Conservation (phyloP, 2,888 invertebrate genomes). For the Cataglyphis albicans region DNA sequence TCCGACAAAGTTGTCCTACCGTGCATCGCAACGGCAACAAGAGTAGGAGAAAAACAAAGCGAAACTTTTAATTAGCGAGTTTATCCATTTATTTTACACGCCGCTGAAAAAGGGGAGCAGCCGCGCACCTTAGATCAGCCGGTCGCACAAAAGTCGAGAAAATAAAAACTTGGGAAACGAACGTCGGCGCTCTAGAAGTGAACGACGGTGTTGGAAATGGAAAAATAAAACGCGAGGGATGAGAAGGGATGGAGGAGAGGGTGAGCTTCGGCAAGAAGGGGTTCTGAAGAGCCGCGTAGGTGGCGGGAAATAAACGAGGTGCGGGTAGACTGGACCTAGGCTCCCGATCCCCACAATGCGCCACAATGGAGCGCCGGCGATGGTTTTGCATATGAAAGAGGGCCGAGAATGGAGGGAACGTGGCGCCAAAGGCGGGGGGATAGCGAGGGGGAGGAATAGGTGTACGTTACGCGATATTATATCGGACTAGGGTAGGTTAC, state of each 20-base stretch:
- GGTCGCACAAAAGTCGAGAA: constrained; percentile 50
- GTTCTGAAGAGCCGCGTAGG: constrained; percentile 60
- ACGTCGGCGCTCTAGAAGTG: constrained; percentile 59
- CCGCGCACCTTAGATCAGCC: constrained; percentile 47
- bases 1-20: constrained; percentile 19
- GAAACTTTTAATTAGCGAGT: constrained; percentile 84
- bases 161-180: constrained; percentile 62
- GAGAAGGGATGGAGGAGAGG: constrained; percentile 52
- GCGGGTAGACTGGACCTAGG: constrained; percentile 82
- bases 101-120: constrained; percentile 73
- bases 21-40: constrained; percentile 68
- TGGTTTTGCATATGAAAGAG: constrained; percentile 85
- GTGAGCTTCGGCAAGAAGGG: constrained; percentile 28
- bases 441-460: constrained; percentile 16
- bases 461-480: constrained; percentile 76
- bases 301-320: constrained; percentile 82
- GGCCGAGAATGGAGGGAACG: constrained; percentile 70
- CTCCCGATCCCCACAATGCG: constrained; percentile 82
- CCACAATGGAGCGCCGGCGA: constrained; percentile 82
- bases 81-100: constrained; percentile 80
- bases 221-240: constrained; percentile 41
- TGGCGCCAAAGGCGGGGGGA: constrained; percentile 39
- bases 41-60: constrained; percentile 35
- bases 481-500: constrained; percentile 75
- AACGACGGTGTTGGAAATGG: constrained; percentile 31